Evolutionary conservation across 1,140 invertebrate genomes (phyloP), one percentile per base, ranked within the genome.

Genomic region (Brachionus rotundiformis): DNA sequence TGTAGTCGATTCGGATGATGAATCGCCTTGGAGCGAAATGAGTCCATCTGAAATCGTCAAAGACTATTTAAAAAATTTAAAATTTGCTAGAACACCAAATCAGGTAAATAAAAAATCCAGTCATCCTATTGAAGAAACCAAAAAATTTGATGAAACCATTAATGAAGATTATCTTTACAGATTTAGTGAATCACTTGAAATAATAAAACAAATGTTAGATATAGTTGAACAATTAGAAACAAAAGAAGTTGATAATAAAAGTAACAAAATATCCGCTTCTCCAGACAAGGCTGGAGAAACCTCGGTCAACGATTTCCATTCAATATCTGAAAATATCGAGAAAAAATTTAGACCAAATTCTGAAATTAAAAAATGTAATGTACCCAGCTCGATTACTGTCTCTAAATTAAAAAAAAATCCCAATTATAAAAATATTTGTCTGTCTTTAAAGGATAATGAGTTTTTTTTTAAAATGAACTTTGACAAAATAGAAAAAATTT

Each of bases 101-200:
- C n/a, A n/a, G n/a, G n/a, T n/a, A n/a, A n/a, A n/a, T n/a, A 11
- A 65, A 16, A 33, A 33, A 31, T 0, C 31, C 10, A 7, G 31
- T 54, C 47, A 54, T 8, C 7, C 19, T 54, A 8, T 1, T 19
- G 8, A 54, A 54, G 5, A 54, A 23, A 25, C 5, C 2, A 16
- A 19, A 54, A 8, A 0, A 54, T 1, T 8, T 19, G 47, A 54
- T 63, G 61, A 63, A 29, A n/a, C 11, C 5, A n/a, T 63, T 63
- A 63, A 16, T 33, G 61, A 63, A 33, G 63, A 68, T 36, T 68
- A 68, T 68, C 31, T 68, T 16, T 68, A 68, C 33, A 33, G 63
- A 41, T 68, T 68, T 36, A 68, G 63, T 16, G 63, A 68, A 36
- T 68, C 29, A 4, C 63, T 68, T 36, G 29, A 39, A 33, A 3